phyloP scores from a whole-genome alignment of 1,140 invertebrate genomes.

The Uloborus diversus region DNA sequence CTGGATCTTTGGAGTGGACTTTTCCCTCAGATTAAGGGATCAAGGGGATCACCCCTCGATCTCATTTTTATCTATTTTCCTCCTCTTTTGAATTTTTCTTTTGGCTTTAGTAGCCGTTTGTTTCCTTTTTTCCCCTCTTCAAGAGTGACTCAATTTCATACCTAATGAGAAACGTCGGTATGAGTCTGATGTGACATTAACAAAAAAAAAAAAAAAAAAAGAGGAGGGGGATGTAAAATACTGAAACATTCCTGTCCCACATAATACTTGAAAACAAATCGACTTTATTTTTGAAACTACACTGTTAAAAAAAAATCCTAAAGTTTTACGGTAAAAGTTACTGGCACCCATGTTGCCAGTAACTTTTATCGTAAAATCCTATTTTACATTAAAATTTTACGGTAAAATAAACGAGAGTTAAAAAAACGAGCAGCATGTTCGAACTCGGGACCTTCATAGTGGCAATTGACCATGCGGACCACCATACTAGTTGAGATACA shows the following conservation, averaged over 20 bases:
- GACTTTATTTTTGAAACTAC: too few species aligned
- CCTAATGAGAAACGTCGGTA: background rate
- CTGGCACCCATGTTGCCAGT: too few species aligned
- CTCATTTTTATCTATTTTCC: background rate
- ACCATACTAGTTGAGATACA: too few species aligned
- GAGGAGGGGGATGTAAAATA: background rate
- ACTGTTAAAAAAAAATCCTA: too few species aligned
- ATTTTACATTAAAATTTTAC: too few species aligned
- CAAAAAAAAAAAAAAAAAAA: background rate
- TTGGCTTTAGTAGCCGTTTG: background rate
- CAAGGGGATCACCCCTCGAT: background rate
- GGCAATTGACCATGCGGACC: too few species aligned
- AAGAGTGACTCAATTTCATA: background rate
- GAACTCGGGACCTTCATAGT: too few species aligned
- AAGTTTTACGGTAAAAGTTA: too few species aligned
- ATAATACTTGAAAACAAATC: too few species aligned
- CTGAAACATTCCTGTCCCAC: background rate
- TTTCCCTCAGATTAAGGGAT: conserved; percentile 26
- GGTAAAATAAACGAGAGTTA: too few species aligned
- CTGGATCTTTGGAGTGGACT: conserved; percentile 6
- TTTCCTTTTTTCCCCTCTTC: background rate
- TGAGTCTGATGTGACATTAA: background rate
- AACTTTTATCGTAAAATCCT: too few species aligned
- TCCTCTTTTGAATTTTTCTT: background rate
- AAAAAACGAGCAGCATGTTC: too few species aligned